A percentile compares a stretch with the other conserved stretches of the same genome.
phyloP scores from a whole-genome alignment of 2,888 invertebrate genomes.

The Athalia rosae region DNA sequence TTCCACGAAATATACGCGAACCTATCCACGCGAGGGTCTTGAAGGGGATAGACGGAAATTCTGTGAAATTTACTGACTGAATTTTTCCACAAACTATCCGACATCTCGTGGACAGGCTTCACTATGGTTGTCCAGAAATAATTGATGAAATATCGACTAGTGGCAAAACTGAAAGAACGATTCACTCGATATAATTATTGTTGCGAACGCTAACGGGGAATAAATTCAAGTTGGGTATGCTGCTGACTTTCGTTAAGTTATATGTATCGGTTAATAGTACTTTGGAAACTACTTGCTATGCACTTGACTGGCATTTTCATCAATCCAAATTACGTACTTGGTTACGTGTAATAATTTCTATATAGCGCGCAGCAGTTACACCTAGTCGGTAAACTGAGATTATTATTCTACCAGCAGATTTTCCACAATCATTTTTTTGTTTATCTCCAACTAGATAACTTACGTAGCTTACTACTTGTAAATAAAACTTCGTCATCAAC shows the following conservation, averaged over 20 bases:
- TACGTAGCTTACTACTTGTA: background rate
- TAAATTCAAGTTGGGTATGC: background rate
- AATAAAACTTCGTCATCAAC: slow-evolving; percentile 19
- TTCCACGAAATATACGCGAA: background rate
- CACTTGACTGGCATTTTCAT: slow-evolving; percentile 10
- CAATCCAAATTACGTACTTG: slow-evolving; percentile 8
- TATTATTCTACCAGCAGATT: too few species aligned
- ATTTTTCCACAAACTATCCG: background rate
- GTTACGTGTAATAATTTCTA: too few species aligned
- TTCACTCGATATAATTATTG: background rate
- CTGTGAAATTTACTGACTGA: background rate
- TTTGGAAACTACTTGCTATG: slow-evolving; percentile 17
- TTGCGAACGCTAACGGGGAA: background rate
- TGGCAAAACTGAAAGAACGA: background rate
- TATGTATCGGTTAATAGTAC: too few species aligned
- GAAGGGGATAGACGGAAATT: slow-evolving; percentile 14
- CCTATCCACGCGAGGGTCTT: background rate
- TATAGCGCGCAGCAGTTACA: too few species aligned
- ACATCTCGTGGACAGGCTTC: background rate
- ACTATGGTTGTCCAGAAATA: background rate
- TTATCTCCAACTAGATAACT: background rate
- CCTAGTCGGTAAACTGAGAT: too few species aligned
- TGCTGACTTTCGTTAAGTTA: background rate
- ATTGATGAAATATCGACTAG: slow-evolving; percentile 9
- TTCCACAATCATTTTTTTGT: too few species aligned